phyloP scores from a whole-genome alignment of 1,140 invertebrate genomes.

The Platyura marginata region DNA sequence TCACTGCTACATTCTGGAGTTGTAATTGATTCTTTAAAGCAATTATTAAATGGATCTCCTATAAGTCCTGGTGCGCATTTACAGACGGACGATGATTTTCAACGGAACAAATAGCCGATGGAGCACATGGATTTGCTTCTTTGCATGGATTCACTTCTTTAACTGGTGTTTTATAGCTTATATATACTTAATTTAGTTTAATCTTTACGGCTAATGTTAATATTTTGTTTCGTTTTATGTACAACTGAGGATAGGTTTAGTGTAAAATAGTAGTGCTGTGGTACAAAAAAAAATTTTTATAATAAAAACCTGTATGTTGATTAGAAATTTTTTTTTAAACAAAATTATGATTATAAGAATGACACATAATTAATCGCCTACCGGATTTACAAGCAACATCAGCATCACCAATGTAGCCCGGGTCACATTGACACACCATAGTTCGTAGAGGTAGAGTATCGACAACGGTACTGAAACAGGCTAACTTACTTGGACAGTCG shows the following conservation, averaged over 20 bases:
- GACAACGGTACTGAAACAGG: conserved; percentile 64
- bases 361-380: no score
- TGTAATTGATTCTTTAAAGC: conserved; percentile 33
- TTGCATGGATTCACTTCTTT: conserved; percentile 47
- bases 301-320: no score
- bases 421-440: conserved; percentile 69
- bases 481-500: conserved; percentile 66
- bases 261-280: no score
- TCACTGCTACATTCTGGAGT: conserved; percentile 48
- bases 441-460: conserved; percentile 71
- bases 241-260: no score
- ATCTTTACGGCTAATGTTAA: no score
- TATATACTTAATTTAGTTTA: no score
- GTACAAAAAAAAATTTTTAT: no score
- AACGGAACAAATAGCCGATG: conserved; percentile 57
- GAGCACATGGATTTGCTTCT: conserved; percentile 52
- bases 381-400: conserved; percentile 60
- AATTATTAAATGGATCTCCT: conserved; percentile 66
- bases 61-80: conserved; percentile 51
- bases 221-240: no score
- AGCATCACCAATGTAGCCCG: conserved; percentile 65
- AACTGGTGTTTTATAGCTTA: not conserved
- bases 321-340: no score
- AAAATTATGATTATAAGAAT: no score
- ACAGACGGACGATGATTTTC: conserved; percentile 54